Base-by-base conservation (phyloP, 1,140 invertebrate genomes). In the Agrypnia vestita region DNA sequence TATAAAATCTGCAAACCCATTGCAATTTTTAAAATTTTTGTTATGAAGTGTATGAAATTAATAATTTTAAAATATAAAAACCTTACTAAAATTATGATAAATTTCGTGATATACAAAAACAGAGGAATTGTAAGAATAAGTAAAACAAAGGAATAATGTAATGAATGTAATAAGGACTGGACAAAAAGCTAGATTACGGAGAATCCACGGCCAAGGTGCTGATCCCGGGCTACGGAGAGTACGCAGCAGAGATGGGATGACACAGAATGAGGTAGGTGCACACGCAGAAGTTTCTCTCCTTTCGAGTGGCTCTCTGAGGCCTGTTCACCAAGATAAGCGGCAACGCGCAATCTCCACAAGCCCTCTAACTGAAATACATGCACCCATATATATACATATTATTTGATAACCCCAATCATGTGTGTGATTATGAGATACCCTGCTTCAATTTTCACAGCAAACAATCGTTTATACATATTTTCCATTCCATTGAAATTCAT, bases 331-430 rank as follows among this genome's bases (percentile, higher is more conserved):
- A 12, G 21, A 43, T 64, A 64, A 12, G 12, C 61, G 19, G 19
- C 61, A 19, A 64, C 35, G 21, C 61, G 61, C 21, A n/a, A 3
- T 25, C 35, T 64, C 61, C 61, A 64, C 61, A 64, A 4, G 13
- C n/a, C 35, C 13, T 21, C 61, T 8, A 19, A 13, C 61, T 64
- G 61, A n/a, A 64, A 64, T 44, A 13, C 19, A 64, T 0, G 12
- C 35, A 61, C 7, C 4, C 56, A 64, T 10, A 62, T 0, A 62
- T 12, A 35, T 62, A 21, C 4, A 13, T 25, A 25, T 15, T 62
- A 61, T 7, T 19, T 61, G 10, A 25, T 4, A 61, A 17, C 4
- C 56, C 7, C 7, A 61, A 7, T 8, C 0, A 61, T 6, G 0
- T 61, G 3, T 21, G 6, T 6, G 1, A 59, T 21, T 13, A 51